Evolutionary conservation across 1,140 invertebrate genomes (phyloP), one percentile per base, ranked within the genome.

Genomic region (Danaus plexippus): DNA sequence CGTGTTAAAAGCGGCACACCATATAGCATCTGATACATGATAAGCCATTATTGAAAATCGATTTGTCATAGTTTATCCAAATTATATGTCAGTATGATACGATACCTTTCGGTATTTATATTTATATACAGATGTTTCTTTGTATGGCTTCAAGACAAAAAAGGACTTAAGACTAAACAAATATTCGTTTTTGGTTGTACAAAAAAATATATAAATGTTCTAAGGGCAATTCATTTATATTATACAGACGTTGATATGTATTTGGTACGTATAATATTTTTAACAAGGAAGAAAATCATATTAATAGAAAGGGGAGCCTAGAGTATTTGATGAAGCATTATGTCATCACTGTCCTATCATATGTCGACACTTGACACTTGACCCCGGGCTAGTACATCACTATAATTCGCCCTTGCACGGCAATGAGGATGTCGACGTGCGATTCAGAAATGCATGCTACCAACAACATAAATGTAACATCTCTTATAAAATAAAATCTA

Each of bases 361-460:
- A 42, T 57, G 54, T 54, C 57, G 63, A 67, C 66, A 70, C 47
- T 54, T 55, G 63, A 67, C 66, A 70, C 47, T 60, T 59, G 69
- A 74, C 68, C 64, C 66, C 52, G 12, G 12, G 49, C 57, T 18
- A 52, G 61, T 65, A 68, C 22, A 32, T 32, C 22, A 32, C 66
- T 54, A 63, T 59, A 78, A 81, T 75, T 71, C 64, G 71, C 70
- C 69, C 71, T 76, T 76, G 74, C 58, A 61, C 46, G 48, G 44
- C 53, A 63, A 69, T 64, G 56, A 63, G 44, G 48, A 62, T 43
- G 47, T 49, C 11, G 10, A 48, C 46, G 45, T 44, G 53, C 46
- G 48, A 42, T 43, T 42, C 11, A 43, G 9, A 43, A 43, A 10
- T 52, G 8, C 11, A 22, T 6, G 2, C 6, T 22, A 22, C 18